A percentile compares a stretch with the other conserved stretches of the same genome.
Conservation (phyloP, 2,797 vertebrate species). For the Lophius americanus region DNA sequence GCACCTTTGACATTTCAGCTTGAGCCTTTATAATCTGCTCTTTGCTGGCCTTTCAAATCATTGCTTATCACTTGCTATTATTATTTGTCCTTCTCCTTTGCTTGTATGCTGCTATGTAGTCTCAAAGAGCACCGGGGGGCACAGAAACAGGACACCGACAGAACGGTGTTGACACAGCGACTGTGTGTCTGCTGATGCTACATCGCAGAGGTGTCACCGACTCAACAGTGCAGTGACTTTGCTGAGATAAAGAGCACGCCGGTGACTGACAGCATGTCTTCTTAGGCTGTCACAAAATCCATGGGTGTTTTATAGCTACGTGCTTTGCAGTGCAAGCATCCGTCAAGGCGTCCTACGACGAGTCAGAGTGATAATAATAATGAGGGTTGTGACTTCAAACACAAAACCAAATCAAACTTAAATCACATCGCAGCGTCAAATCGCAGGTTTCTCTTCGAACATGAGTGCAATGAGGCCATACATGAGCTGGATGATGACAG, state of each 20-base stretch:
- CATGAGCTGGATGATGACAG: neutral
- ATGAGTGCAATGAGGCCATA: neutral
- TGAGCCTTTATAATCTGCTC: slow-evolving; percentile 33
- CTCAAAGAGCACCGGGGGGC: slow-evolving; percentile 39
- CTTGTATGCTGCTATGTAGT: slow-evolving; percentile 39
- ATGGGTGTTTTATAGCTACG: slow-evolving; percentile 12
- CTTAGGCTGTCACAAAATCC: slow-evolving; percentile 25
- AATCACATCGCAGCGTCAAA: neutral
- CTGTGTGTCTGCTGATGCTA: slow-evolving; percentile 66
- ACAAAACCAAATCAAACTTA: neutral
- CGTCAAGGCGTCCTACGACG: neutral
- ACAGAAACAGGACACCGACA: slow-evolving; percentile 66
- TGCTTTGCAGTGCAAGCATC: slow-evolving; percentile 8
- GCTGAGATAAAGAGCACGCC: slow-evolving; percentile 57
- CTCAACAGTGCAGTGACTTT: slow-evolving; percentile 67
- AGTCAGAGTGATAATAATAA: slow-evolving; percentile 1
- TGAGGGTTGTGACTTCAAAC: neutral
- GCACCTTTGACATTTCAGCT: slow-evolving; percentile 66
- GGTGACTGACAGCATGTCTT: slow-evolving; percentile 44
- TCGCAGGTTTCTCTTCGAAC: neutral
- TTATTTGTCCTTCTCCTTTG: slow-evolving; percentile 56
- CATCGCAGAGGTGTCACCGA: slow-evolving; percentile 68
- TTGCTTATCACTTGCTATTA: slow-evolving; percentile 56
- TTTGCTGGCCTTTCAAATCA: slow-evolving; percentile 36
- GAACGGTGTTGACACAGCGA: slow-evolving; percentile 73